Evolutionary conservation across 2,113 vertebrate species (phyloP).

Genomic region (Alexandromys fortis): DNA sequence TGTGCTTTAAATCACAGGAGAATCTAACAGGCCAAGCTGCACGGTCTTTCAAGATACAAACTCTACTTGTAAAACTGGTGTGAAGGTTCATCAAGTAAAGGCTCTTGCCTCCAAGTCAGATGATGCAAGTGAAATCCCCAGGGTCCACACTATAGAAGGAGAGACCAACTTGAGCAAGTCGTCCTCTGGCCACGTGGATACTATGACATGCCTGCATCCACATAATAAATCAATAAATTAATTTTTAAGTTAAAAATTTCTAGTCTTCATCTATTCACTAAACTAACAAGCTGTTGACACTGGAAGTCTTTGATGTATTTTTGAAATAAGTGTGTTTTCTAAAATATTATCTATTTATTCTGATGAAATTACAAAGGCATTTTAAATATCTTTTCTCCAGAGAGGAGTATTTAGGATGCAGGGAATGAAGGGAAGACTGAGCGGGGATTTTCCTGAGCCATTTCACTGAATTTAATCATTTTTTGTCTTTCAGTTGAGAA

Average conservation of each 20-base stretch:
- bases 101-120: not conserved
- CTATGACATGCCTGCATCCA: not conserved
- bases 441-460: not conserved
- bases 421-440: not conserved
- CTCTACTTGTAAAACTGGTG: not conserved
- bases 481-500: conserved; percentile 22
- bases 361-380: not conserved
- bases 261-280: not conserved
- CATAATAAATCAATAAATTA: not conserved
- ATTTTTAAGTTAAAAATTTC: not conserved
- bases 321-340: not conserved
- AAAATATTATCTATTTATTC: conserved; percentile 26
- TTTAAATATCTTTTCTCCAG: not conserved
- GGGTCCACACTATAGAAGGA: not conserved
- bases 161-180: not conserved
- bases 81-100: not conserved
- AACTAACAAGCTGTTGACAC: not conserved
- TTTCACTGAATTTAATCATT: not conserved
- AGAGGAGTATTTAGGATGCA: not conserved
- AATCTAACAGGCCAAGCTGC: not conserved
- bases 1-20: not conserved
- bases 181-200: not conserved
- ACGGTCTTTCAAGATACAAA: not conserved
- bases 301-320: not conserved
- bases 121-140: not conserved